Conservation (phyloP, 2,888 invertebrate genomes). For the Tenthredo livida region DNA sequence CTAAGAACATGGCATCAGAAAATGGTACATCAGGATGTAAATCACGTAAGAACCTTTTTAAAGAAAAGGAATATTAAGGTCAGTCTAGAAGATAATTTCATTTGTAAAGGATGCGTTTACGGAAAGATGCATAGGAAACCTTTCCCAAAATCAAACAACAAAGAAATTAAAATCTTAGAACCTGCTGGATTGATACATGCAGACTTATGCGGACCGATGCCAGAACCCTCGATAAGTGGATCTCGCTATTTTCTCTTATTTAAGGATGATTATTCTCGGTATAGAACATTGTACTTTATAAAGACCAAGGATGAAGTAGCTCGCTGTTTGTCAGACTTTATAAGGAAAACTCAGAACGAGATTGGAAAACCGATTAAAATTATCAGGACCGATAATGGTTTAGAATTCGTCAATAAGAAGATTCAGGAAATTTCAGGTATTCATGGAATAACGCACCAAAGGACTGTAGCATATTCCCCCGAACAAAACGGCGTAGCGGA, state of each 20-base stretch:
- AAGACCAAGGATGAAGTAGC: constrained; percentile 55
- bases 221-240: constrained; percentile 56
- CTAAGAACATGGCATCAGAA: constrained; percentile 62
- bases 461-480: constrained; percentile 7
- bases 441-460: constrained; percentile 13
- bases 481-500: constrained; percentile 38
- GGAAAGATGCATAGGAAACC: constrained; percentile 61
- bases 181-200: constrained; percentile 60
- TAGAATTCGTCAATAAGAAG: constrained; percentile 56
- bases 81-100: neutral
- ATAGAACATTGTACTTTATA: constrained; percentile 53
- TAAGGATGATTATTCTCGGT: constrained; percentile 58
- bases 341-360: constrained; percentile 52
- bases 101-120: constrained; percentile 62
- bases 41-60: constrained; percentile 57
- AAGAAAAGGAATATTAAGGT: constrained; percentile 52
- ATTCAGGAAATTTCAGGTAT: constrained; percentile 8
- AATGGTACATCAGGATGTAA: constrained; percentile 60
- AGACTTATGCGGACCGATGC: constrained; percentile 64
- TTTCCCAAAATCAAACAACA: constrained; percentile 58
- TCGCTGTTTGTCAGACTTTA: constrained; percentile 51
- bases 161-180: constrained; percentile 47
- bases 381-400: constrained; percentile 57
- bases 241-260: constrained; percentile 61
- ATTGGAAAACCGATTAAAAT: constrained; percentile 52